Percentiles rank a stretch among this genome's conserved stretches.
Evolutionary conservation across 2,797 vertebrate genomes (phyloP).

Genomic region (Hippoglossus hippoglossus): DNA sequence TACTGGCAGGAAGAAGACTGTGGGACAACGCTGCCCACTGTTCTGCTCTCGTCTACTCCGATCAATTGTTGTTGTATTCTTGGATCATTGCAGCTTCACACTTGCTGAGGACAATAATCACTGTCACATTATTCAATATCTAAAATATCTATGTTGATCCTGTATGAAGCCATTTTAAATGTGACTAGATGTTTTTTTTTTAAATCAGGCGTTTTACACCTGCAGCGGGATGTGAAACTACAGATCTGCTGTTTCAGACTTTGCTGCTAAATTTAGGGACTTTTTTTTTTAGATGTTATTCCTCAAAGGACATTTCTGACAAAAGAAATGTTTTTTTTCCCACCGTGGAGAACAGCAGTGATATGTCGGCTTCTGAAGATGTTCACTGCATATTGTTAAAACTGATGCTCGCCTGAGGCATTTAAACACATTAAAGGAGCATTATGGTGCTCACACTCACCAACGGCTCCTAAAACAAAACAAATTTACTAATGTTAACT

Average conservation of each 20-base stretch:
- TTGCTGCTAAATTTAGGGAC: background rate
- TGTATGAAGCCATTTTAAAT: background rate
- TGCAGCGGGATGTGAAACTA: background rate
- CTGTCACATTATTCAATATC: slow-evolving; percentile 1
- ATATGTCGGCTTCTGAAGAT: background rate
- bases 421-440: background rate
- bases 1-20: slow-evolving; percentile 57
- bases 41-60: slow-evolving; percentile 28
- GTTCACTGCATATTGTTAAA: slow-evolving; percentile 4
- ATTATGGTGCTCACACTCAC: background rate
- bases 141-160: background rate
- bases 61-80: slow-evolving; percentile 30
- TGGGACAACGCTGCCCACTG: slow-evolving; percentile 41
- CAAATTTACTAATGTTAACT: background rate
- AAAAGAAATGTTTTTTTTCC: background rate
- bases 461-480: background rate
- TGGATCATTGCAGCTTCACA: slow-evolving; percentile 23
- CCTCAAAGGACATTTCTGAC: background rate
- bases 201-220: background rate
- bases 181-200: background rate
- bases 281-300: background rate
- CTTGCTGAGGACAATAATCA: background rate
- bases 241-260: background rate
- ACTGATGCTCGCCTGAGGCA: slow-evolving; percentile 16
- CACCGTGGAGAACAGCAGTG: background rate